Evolutionary conservation across 2,797 vertebrate species (phyloP).

Genomic region (Crocodylus rhombifer): DNA sequence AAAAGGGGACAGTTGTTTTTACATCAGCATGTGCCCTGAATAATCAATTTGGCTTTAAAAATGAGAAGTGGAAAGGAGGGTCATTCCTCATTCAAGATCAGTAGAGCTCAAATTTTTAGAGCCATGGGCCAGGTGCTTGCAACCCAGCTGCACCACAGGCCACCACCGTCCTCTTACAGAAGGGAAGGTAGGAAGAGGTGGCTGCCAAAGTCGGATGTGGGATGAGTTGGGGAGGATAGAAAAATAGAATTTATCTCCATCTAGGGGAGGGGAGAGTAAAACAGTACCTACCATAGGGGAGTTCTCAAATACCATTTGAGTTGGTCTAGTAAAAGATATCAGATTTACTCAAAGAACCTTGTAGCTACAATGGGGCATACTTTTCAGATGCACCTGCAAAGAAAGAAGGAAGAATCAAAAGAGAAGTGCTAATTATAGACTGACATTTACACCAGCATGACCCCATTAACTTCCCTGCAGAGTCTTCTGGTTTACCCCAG

Average conservation of each 20-base stretch:
- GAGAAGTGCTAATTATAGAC: not conserved
- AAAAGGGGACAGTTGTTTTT: not conserved
- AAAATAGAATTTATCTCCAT: too few relatives aligned
- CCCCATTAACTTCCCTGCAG: not conserved
- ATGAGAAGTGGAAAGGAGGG: not conserved
- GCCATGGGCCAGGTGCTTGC: not conserved
- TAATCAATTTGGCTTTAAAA: not conserved
- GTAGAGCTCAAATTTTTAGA: too few relatives aligned
- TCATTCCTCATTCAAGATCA: not conserved
- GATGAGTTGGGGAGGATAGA: too few relatives aligned
- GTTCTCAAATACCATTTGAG: too few relatives aligned
- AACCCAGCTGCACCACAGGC: not conserved
- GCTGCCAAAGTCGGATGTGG: too few relatives aligned
- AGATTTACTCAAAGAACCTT: not conserved
- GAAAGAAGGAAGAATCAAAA: not conserved
- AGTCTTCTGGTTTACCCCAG: not conserved
- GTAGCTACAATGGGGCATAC: not conserved
- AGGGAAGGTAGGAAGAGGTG: too few relatives aligned
- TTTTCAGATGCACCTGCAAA: not conserved
- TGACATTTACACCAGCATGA: not conserved
- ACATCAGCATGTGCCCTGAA: not conserved
- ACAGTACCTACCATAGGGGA: too few relatives aligned
- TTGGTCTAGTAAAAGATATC: too few relatives aligned
- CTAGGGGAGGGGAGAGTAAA: too few relatives aligned
- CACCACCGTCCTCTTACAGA: not conserved